These are phyloP conservation scores for Apaloderma vittatum DNA, from an alignment of 2,113 vertebrate genomes.

Conservation along the genomic window DNA sequence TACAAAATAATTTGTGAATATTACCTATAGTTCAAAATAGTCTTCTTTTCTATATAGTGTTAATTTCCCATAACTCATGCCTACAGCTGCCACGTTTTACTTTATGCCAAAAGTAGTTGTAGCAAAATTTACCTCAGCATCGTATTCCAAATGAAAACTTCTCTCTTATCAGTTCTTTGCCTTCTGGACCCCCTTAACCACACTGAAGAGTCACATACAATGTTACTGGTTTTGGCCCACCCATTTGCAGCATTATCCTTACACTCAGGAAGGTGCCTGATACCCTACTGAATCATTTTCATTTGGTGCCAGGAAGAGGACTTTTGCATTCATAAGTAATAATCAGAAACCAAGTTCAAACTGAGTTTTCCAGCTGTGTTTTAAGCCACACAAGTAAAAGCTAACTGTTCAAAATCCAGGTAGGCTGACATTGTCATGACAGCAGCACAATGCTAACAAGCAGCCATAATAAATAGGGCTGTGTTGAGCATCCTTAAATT, in stretches of 20 bases:
- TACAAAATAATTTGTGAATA: background rate
- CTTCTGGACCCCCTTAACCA: background rate
- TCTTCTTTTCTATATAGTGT: background rate
- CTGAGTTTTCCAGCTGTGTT: background rate
- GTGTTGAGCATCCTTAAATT: background rate
- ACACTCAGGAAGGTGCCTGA: background rate
- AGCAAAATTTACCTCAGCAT: background rate
- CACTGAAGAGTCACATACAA: background rate
- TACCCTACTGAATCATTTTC: background rate
- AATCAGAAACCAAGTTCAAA: background rate
- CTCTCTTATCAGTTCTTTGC: background rate
- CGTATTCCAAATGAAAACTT: background rate
- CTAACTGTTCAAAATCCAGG: background rate
- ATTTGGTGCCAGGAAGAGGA: background rate
- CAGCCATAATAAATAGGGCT: background rate
- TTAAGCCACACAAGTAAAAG: constrained; percentile 2
- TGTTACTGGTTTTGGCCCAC: background rate
- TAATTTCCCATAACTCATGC: background rate
- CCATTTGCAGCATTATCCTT: background rate
- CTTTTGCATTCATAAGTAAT: background rate
- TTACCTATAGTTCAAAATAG: background rate
- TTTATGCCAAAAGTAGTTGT: background rate
- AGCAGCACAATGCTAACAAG: background rate
- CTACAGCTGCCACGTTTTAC: background rate
- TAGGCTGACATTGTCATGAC: background rate